Evolutionary conservation across 2,888 invertebrate species (phyloP), one percentile per base, ranked within the genome.

Genomic region (Meiosimyza decipiens): DNA sequence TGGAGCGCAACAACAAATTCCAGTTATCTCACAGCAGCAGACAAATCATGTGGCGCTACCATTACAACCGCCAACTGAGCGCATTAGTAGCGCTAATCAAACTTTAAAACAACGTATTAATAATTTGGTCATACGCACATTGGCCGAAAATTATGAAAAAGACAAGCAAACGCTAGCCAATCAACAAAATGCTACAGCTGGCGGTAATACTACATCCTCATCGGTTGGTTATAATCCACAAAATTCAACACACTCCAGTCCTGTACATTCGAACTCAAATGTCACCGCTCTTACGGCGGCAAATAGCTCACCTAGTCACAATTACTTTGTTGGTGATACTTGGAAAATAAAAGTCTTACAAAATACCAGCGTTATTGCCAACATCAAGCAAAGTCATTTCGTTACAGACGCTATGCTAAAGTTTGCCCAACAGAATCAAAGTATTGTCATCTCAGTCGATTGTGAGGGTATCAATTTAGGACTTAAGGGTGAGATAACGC

Each of bases 391-490:
- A 82, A 93, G 94, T 84, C 89, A 92, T 57, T 91, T 93, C 81
- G 90, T 96, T 73, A 91, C 93, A 68, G 93, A 93, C 65, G 92
- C 93, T 74, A 91, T 94, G 76, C 89, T 93, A 84, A 89, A 90
- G 78, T 89, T 90, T 72, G 88, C 88, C 74, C 83, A 83, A 73
- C 83, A 83, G 59, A 82, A 88, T 70, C 90, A 89, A 79, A 81
- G 79, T 71, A 90, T 91, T 70, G 91, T 92, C 73, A 90, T 97
- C 28, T 95, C 95, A 0, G 91, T 97, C 82, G 97, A 97, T 85
- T 96, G 96, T 80, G 97, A 98, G 88, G 96, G 97, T 16, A 94
- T 97, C 70, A 97, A 96, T 87, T 89, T 97, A 74, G 97, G 97
- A 28, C 89, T 93, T 1, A 95, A 95, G 84, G 97, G 97, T 18